Base-by-base conservation (phyloP, 2,888 invertebrate genomes). In the Notocelia uddmanniana region DNA sequence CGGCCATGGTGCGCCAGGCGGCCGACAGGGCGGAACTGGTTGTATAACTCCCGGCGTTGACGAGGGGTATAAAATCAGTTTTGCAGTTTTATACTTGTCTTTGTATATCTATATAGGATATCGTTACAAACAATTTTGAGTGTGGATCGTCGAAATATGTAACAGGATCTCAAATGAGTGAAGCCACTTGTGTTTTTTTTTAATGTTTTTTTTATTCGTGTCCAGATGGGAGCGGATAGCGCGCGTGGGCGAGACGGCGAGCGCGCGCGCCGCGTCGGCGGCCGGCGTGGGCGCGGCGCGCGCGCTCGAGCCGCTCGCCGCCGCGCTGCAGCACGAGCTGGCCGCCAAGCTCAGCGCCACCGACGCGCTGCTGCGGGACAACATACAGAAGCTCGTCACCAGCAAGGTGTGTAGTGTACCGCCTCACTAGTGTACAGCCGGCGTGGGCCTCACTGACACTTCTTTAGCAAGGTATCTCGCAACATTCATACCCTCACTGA, bases 361-460 rank as follows among this genome's bases (percentile, higher is more conserved):
- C 69, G 98, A 98, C 90, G 90, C 94, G 60, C 93, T 97, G 79
- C 91, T 98, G 54, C 95, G 96, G 74, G 97, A 98, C 68, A 97
- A 97, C 86, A 96, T 98, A 75, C 94, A 95, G 26, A 97, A 97
- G 81, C 94, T 98, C 58, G 95, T 97, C 81, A 95, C 95, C 80
- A 97, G 97, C 86, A 97, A 97, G 95, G 97, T n/a, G n/a, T n/a
- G n/a, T n/a, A n/a, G n/a, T n/a, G n/a, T 97, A 70, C 78, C 88
- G 90, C 54, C 13, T 83, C 89, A 31, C n/a, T n/a, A n/a, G n/a
- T n/a, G n/a, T n/a, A n/a, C n/a, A 3, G 68, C 77, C 1, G 89
- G 89, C 45, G 76, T 81, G 68, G 88, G 26, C 78, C n/a, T n/a
- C n/a, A n/a, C n/a, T n/a, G n/a, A n/a, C n/a, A n/a, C n/a, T n/a